phyloP scores from a whole-genome alignment of 2,797 vertebrate genomes.

The Craterocephalus amniculus region DNA sequence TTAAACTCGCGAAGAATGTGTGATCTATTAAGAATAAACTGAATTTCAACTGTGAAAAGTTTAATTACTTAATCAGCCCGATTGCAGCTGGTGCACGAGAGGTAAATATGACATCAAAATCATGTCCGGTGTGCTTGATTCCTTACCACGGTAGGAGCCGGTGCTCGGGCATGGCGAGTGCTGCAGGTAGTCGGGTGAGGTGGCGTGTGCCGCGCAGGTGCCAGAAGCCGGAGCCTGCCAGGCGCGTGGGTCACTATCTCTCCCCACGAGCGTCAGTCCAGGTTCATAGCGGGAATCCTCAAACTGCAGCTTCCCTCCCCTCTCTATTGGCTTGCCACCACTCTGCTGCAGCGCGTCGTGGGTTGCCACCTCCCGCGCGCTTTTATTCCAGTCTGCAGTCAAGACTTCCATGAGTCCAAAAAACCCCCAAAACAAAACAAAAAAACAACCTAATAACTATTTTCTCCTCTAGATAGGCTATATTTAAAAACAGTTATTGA shows the following conservation, averaged over 20 bases:
- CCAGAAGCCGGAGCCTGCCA: constrained; percentile 88
- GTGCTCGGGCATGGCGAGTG: constrained; percentile 83
- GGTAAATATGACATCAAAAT: not conserved
- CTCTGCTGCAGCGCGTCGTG: constrained; percentile 40
- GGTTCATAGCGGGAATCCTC: constrained; percentile 74
- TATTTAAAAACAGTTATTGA: constrained; percentile 18
- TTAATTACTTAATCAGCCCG: not conserved
- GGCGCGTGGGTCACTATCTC: constrained; percentile 87
- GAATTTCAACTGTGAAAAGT: not conserved
- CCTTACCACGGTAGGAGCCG: constrained; percentile 75
- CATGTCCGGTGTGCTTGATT: not conserved
- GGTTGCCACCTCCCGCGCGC: constrained; percentile 55
- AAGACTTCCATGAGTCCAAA: constrained; percentile 74
- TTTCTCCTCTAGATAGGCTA: not conserved
- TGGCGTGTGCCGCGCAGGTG: constrained; percentile 86
- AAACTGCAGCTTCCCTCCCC: constrained; percentile 62
- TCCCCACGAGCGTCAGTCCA: constrained; percentile 84
- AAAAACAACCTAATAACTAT: not conserved
- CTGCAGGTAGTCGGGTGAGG: constrained; percentile 83
- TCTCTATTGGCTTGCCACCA: constrained; percentile 48
- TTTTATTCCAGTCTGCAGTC: constrained; percentile 74
- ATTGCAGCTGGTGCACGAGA: not conserved
- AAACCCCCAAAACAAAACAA: not conserved
- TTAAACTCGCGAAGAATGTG: not conserved
- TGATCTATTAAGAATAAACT: not conserved